Percentiles rank a stretch among this genome's conserved stretches.
phyloP scores from a whole-genome alignment of 2,888 invertebrate species.

The Amphipyra tragopoginis region DNA sequence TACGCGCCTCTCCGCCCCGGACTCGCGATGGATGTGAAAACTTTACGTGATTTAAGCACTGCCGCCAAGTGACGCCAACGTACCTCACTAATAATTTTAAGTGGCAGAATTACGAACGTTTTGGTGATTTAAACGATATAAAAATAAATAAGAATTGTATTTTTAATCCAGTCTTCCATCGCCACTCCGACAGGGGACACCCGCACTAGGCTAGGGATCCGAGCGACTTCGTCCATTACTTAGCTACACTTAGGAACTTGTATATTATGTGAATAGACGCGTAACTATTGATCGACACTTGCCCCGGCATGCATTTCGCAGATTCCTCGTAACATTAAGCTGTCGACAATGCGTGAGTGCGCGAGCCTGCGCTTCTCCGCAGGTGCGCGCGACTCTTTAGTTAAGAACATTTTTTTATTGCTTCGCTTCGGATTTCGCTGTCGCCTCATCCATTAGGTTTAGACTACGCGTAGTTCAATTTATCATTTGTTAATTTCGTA shows the following conservation, averaged over 20 bases:
- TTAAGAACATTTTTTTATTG: conserved; percentile 62
- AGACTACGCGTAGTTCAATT: conserved; percentile 74
- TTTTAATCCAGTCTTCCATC: conserved; percentile 81
- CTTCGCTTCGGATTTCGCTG: conserved; percentile 72
- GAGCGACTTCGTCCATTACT: conserved; percentile 80
- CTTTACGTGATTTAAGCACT: conserved; percentile 57
- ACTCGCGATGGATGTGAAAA: conserved; percentile 21
- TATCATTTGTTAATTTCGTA: conserved; percentile 59
- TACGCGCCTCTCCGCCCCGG: background rate
- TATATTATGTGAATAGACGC: conserved; percentile 74
- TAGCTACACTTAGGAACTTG: conserved; percentile 76
- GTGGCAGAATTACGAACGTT: conserved; percentile 63
- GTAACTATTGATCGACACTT: conserved; percentile 48
- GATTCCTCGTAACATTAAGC: conserved; percentile 57
- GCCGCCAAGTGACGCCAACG: conserved; percentile 67
- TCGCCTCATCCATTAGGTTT: conserved; percentile 63
- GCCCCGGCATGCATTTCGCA: conserved; percentile 64
- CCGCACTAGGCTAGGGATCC: conserved; percentile 64
- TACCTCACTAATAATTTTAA: conserved; percentile 70
- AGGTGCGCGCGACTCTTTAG: conserved; percentile 39
- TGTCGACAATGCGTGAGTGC: conserved; percentile 17
- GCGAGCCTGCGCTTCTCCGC: conserved; percentile 7
- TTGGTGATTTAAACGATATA: conserved; percentile 53
- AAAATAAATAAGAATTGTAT: conserved; percentile 58
- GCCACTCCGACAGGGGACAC: conserved; percentile 48